phyloP scores from a whole-genome alignment of 2,113 vertebrate genomes.

The Coryphaenoides rupestris region DNA sequence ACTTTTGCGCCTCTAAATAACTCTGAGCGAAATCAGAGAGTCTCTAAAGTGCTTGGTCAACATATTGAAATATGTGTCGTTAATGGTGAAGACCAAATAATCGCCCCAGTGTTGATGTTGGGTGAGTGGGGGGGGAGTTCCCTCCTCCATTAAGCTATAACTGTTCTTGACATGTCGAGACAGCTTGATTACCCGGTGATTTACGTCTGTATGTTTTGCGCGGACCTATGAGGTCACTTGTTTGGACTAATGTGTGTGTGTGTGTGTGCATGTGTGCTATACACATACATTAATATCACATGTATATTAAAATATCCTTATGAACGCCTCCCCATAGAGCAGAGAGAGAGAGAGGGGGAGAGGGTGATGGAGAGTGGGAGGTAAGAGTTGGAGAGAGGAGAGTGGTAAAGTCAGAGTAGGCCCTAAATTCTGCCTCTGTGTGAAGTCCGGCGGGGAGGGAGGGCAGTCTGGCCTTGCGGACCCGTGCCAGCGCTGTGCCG shows the following conservation, averaged over 20 bases:
- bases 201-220: slow-evolving; percentile 8
- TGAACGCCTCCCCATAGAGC: too few relatives aligned
- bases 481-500: slow-evolving; percentile 49
- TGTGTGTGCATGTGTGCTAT: slow-evolving; percentile 10
- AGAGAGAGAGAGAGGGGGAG: slow-evolving; percentile 8
- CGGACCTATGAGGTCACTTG: too few relatives aligned
- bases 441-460: slow-evolving; percentile 3
- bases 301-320: too few relatives aligned
- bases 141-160: too few relatives aligned
- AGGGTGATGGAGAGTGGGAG: background rate
- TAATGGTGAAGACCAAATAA: background rate
- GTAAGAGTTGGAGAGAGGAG: background rate
- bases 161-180: slow-evolving; percentile 3
- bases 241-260: slow-evolving; percentile 7
- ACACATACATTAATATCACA: too few relatives aligned
- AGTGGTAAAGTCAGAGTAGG: background rate
- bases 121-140: too few relatives aligned
- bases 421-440: slow-evolving; percentile 40
- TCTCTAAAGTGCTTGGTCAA: too few relatives aligned
- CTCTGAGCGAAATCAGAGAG: too few relatives aligned
- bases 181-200: slow-evolving; percentile 12
- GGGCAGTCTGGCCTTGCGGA: slow-evolving; percentile 50
- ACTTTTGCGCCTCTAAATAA: too few relatives aligned
- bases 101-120: background rate
- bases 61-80: too few relatives aligned